Evolutionary conservation across 2,797 vertebrate genomes (phyloP).

Genomic region (Poecilia gillii): DNA sequence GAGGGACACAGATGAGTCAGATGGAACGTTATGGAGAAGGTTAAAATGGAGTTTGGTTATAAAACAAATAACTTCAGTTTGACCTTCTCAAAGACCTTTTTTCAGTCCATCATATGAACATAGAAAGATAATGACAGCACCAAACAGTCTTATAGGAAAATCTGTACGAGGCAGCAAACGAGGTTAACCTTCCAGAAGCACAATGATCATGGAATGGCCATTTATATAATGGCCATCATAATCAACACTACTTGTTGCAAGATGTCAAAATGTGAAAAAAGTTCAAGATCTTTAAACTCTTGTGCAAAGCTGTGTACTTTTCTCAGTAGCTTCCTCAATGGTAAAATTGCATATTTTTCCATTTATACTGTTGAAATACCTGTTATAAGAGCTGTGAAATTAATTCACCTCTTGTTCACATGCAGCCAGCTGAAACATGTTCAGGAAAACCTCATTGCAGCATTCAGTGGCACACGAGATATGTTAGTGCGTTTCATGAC

Average conservation of each 20-base stretch:
- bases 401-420: conserved; percentile 12
- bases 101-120: neutral
- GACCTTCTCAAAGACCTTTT: neutral
- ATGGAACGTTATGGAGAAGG: neutral
- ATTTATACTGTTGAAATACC: conserved; percentile 6
- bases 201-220: neutral
- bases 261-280: neutral
- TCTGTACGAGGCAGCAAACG: neutral
- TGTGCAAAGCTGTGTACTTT: neutral
- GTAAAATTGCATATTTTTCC: neutral
- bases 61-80: neutral
- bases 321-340: too few species aligned
- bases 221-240: neutral
- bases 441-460: conserved; percentile 52
- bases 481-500: conserved; percentile 66
- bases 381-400: conserved; percentile 1
- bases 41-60: neutral
- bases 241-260: neutral
- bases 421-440: conserved; percentile 38
- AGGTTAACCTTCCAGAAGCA: neutral
- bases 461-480: conserved; percentile 49
- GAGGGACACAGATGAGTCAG: neutral
- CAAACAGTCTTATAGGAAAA: neutral
- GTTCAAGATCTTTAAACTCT: neutral
- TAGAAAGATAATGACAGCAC: neutral